A percentile compares a stretch with the other conserved stretches of the same genome.
Conservation (phyloP, 2,797 vertebrate genomes). For the Ctenosaura bakeri region DNA sequence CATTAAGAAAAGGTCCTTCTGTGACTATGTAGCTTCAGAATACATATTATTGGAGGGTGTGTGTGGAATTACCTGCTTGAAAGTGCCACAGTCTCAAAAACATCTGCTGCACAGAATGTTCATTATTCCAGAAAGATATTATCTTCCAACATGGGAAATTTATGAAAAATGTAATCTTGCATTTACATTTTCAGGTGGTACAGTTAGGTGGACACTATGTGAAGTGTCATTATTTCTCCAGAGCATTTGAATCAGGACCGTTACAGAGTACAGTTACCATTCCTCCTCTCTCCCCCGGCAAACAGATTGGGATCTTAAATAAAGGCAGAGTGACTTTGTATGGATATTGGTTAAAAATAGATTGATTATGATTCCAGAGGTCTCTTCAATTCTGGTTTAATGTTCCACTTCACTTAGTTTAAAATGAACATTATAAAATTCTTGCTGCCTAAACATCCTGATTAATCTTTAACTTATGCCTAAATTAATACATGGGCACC, state of each 20-base stretch:
- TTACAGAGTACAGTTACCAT: neutral
- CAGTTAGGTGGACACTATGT: neutral
- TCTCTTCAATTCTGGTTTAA: neutral
- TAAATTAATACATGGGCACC: neutral
- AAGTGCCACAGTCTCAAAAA: neutral
- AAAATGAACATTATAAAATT: neutral
- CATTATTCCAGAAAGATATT: neutral
- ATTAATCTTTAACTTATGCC: neutral
- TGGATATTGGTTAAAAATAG: neutral
- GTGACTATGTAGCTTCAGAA: neutral
- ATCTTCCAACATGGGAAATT: neutral
- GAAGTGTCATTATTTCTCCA: neutral
- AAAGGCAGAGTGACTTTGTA: neutral
- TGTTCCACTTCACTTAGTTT: neutral
- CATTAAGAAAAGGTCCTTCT: neutral
- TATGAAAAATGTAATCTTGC: neutral
- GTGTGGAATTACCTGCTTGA: neutral
- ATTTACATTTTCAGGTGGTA: neutral
- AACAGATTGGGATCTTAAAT: neutral
- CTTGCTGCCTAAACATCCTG: constrained; percentile 5
- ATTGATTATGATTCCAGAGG: neutral
- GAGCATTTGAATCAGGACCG: neutral
- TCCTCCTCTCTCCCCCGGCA: neutral
- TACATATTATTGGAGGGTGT: no score
- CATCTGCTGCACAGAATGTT: neutral